Evolutionary conservation across 2,113 vertebrate genomes (phyloP).

Genomic region (Todiramphus chloris): DNA sequence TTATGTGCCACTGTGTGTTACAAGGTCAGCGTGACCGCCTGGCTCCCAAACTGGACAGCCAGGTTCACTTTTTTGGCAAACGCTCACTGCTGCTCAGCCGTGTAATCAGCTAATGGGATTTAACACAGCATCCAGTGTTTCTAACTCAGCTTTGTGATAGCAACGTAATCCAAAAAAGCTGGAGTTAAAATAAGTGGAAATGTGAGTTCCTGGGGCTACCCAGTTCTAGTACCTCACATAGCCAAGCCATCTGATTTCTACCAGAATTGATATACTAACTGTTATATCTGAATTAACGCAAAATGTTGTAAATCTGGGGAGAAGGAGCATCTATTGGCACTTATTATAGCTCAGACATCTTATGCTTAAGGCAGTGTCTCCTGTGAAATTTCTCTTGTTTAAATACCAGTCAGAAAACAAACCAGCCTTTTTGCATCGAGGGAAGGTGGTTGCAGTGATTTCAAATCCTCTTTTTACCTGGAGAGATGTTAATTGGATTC

Average conservation of each 20-base stretch:
- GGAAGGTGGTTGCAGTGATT: neutral
- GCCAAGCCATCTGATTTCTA: neutral
- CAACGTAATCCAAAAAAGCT: neutral
- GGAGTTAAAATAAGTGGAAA: neutral
- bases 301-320: neutral
- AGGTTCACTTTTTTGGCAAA: neutral
- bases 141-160: neutral
- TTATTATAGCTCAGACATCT: neutral
- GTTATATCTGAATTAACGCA: neutral
- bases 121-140: neutral
- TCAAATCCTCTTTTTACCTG: neutral
- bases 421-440: neutral
- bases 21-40: neutral
- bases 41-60: neutral
- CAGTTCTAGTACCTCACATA: fast-evolving
- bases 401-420: neutral
- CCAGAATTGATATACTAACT: neutral
- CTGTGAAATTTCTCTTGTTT: neutral
- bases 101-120: neutral
- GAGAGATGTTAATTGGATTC: neutral
- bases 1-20: neutral
- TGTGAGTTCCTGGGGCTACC: neutral
- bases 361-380: neutral
- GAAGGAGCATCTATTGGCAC: neutral
- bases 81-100: neutral